phyloP scores from a whole-genome alignment of 2,113 vertebrate species.

The Salvelinus alpinus region DNA sequence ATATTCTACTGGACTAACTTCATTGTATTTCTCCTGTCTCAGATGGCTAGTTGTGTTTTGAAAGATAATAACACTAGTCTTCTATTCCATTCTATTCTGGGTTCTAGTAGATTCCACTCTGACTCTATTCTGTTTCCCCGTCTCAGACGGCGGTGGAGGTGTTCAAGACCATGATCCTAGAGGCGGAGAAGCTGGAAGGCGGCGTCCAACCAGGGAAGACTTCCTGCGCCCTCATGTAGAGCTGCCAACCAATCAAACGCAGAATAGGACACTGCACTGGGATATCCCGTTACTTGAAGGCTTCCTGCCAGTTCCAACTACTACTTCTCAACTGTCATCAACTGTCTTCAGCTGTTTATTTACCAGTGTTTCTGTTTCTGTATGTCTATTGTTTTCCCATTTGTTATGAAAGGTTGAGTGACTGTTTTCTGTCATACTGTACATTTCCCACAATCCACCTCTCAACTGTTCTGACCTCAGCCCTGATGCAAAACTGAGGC shows the following conservation, averaged over 20 bases:
- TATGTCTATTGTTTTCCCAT: slow-evolving; percentile 6
- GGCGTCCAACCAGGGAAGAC: slow-evolving; percentile 93
- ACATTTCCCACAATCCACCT: slow-evolving; percentile 42
- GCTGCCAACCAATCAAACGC: slow-evolving; percentile 62
- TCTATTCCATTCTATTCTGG: too few species aligned
- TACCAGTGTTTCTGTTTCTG: slow-evolving; percentile 32
- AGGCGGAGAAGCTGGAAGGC: slow-evolving; percentile 97
- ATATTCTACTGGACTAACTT: too few species aligned
- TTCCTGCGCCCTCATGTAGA: slow-evolving; percentile 95
- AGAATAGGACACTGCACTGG: slow-evolving; percentile 81
- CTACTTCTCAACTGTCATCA: slow-evolving; percentile 74
- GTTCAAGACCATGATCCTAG: slow-evolving; percentile 98
- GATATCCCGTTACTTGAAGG: slow-evolving; percentile 87
- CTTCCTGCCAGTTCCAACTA: slow-evolving; percentile 82
- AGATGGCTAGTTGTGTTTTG: too few species aligned
- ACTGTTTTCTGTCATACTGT: slow-evolving; percentile 11
- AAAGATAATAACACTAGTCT: too few species aligned
- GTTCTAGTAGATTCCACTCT: too few species aligned
- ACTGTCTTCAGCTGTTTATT: not conserved
- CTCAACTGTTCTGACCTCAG: slow-evolving; percentile 45
- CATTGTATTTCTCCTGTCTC: too few species aligned
- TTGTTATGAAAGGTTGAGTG: slow-evolving; percentile 50
- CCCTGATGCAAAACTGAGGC: slow-evolving; percentile 55
- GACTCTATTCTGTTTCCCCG: too few species aligned
- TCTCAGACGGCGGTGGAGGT: slow-evolving; percentile 89